These are phyloP conservation scores for Sebastes trivittatus DNA, from an alignment of 2,797 vertebrate species.

Conservation along the genomic window DNA sequence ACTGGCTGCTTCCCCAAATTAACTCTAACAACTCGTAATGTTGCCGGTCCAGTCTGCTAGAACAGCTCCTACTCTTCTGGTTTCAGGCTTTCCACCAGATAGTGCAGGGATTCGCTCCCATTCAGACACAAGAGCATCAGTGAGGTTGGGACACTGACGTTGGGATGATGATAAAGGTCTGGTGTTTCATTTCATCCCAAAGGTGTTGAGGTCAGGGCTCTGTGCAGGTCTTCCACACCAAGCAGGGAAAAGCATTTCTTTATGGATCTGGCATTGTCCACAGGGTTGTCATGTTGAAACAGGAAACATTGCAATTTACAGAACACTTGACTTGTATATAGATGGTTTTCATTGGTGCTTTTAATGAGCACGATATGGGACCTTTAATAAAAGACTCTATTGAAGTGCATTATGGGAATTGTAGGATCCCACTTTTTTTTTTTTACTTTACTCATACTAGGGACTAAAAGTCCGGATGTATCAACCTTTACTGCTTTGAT, in stretches of 20 bases:
- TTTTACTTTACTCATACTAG: too few species aligned
- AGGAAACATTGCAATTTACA: background rate
- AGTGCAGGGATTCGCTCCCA: background rate
- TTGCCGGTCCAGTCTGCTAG: background rate
- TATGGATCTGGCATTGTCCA: background rate
- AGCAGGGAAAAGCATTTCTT: background rate
- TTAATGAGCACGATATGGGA: too few species aligned
- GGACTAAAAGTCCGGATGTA: background rate
- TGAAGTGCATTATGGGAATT: background rate
- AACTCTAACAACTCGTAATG: background rate
- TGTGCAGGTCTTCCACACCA: background rate
- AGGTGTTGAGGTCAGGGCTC: background rate
- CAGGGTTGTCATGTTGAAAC: background rate
- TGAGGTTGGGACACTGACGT: background rate
- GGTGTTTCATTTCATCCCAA: background rate
- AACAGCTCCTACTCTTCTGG: background rate
- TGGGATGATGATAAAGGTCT: accelerated
- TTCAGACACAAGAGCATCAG: background rate
- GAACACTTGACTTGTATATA: too few species aligned
- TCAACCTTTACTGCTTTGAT: background rate
- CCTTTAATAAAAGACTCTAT: background rate
- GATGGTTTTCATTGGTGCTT: too few species aligned
- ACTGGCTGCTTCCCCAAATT: conserved; percentile 21
- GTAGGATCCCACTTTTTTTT: background rate
- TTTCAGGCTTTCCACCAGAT: background rate